These are phyloP conservation scores for Caprella mutica DNA, from an alignment of 2,888 invertebrate species.

Conservation along the genomic window DNA sequence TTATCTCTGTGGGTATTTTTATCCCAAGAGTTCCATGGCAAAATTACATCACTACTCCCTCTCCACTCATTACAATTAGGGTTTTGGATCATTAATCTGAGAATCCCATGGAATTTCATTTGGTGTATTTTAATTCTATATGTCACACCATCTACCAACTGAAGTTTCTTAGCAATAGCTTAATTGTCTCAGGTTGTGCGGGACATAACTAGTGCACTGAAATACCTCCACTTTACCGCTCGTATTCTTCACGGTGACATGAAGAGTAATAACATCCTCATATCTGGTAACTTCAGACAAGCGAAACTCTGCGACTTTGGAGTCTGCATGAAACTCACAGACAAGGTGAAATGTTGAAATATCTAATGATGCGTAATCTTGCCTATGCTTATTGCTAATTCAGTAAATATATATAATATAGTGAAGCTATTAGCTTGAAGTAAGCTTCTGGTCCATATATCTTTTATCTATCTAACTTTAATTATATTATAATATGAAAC, in stretches of 20 bases:
- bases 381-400: not conserved
- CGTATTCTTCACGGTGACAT: constrained; percentile 67
- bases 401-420: not conserved
- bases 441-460: too few species aligned
- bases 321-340: constrained; percentile 57
- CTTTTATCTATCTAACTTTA: too few species aligned
- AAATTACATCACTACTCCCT: too few species aligned
- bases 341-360: constrained; percentile 8
- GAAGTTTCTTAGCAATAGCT: not conserved
- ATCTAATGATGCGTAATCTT: not conserved
- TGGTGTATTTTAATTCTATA: too few species aligned
- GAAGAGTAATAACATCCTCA: constrained; percentile 68
- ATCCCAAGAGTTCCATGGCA: too few species aligned
- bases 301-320: constrained; percentile 45
- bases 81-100: too few species aligned
- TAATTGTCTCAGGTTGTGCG: constrained; percentile 20
- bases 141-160: not conserved
- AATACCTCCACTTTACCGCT: constrained; percentile 63
- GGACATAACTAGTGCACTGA: constrained; percentile 58
- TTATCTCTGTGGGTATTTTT: too few species aligned
- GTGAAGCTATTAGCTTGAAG: not conserved
- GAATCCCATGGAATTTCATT: too few species aligned
- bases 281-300: constrained; percentile 47
- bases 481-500: too few species aligned
- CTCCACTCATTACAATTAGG: too few species aligned